Conservation (phyloP, 2,888 invertebrate genomes). For the Patella depressa region DNA sequence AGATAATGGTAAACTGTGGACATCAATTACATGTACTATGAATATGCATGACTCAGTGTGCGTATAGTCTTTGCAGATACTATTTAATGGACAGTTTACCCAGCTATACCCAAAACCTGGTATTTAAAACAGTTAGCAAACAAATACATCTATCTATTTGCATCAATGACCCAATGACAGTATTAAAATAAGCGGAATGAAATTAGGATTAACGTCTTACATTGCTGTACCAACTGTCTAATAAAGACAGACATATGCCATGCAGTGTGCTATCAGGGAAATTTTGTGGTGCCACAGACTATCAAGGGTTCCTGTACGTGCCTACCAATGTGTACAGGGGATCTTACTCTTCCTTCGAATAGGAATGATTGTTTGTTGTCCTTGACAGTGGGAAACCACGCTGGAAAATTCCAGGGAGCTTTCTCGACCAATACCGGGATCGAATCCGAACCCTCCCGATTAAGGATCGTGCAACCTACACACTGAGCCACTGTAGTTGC, state of each 20-base stretch:
- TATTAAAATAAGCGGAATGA: too few relatives aligned
- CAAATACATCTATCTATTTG: too few relatives aligned
- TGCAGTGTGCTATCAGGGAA: neutral
- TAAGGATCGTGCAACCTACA: neutral
- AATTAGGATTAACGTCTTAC: too few relatives aligned
- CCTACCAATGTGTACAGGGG: neutral
- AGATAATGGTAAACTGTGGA: too few relatives aligned
- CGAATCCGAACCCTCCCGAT: neutral
- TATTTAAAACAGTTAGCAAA: too few relatives aligned
- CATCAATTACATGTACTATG: too few relatives aligned
- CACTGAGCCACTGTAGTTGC: neutral
- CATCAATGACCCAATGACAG: too few relatives aligned
- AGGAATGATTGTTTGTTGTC: neutral
- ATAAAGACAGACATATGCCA: neutral
- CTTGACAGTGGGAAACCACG: too few relatives aligned
- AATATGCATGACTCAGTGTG: too few relatives aligned
- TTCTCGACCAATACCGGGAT: neutral
- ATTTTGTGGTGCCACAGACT: neutral
- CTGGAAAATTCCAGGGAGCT: neutral
- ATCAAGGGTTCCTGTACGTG: neutral
- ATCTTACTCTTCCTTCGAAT: neutral
- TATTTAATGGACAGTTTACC: too few relatives aligned
- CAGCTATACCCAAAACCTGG: too few relatives aligned
- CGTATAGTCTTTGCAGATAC: too few relatives aligned
- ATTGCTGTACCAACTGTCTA: neutral